A percentile compares a stretch with the other conserved stretches of the same genome.
Evolutionary conservation across 2,888 invertebrate species (phyloP).

Genomic region (Elmis aenea): DNA sequence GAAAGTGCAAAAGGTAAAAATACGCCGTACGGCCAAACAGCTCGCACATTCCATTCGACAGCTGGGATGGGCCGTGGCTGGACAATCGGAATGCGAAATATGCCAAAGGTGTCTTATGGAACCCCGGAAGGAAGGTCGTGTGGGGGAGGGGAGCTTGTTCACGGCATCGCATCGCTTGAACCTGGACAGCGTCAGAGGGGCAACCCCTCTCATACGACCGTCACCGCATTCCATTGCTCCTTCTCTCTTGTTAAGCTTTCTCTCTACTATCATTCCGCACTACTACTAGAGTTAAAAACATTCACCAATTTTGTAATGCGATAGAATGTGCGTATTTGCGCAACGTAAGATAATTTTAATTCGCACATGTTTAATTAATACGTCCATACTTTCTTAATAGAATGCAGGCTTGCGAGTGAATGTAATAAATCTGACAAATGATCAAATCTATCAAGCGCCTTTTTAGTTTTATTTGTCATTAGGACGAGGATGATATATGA

Average conservation of each 20-base stretch:
- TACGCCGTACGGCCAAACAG: too few relatives aligned
- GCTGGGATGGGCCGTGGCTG: background rate
- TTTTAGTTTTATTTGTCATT: background rate
- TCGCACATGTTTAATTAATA: background rate
- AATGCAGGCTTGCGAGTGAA: too few relatives aligned
- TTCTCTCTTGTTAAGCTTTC: conserved; percentile 4
- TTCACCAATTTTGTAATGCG: background rate
- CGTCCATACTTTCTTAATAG: background rate
- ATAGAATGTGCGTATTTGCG: background rate
- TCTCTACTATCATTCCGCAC: background rate
- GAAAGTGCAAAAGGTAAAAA: too few relatives aligned
- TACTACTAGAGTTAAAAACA: background rate
- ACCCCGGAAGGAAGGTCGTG: conserved; percentile 30
- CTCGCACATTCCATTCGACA: background rate
- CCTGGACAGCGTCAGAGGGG: background rate
- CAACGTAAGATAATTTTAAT: background rate
- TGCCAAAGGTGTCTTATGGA: conserved; percentile 24
- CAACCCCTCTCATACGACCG: conserved; percentile 22
- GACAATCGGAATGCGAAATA: conserved; percentile 6
- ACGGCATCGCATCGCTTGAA: background rate
- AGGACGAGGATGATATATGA: background rate
- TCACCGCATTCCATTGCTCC: conserved; percentile 31
- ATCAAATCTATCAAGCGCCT: too few relatives aligned
- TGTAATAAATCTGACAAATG: too few relatives aligned
- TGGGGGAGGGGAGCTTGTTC: conserved; percentile 19